Evolutionary conservation across 2,888 invertebrate species (phyloP).

Genomic region (Macropis europaea): DNA sequence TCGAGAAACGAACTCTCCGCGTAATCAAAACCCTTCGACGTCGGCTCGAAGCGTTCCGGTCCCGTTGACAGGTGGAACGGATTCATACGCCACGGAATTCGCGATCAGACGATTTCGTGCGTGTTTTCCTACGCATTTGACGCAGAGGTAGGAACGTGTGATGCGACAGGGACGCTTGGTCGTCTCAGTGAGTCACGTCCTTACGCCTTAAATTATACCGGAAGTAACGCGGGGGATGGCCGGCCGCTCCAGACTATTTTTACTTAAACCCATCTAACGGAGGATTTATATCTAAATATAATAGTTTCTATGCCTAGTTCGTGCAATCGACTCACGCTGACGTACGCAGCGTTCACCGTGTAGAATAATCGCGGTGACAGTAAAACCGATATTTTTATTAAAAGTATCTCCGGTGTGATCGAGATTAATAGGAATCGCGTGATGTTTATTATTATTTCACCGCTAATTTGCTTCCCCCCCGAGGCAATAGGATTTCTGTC

Average conservation of each 20-base stretch:
- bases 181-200: slow-evolving; percentile 14
- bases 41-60: background rate
- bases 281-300: slow-evolving; percentile 23
- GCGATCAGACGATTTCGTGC: background rate
- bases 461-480: too few relatives aligned
- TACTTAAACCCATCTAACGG: slow-evolving; percentile 13
- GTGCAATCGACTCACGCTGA: slow-evolving; percentile 11
- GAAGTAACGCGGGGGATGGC: slow-evolving; percentile 21
- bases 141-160: background rate
- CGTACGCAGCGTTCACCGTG: background rate
- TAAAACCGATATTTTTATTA: too few relatives aligned
- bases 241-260: slow-evolving; percentile 47
- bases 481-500: too few relatives aligned
- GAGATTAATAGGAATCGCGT: too few relatives aligned
- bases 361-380: slow-evolving; percentile 11
- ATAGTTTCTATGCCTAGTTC: background rate
- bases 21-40: background rate
- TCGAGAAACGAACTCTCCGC: background rate
- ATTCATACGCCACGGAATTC: background rate
- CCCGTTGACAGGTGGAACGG: background rate
- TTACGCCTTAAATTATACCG: slow-evolving; percentile 10
- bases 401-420: too few relatives aligned
- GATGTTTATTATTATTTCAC: too few relatives aligned
- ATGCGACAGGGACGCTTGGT: background rate
- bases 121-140: background rate